Evolutionary conservation across 2,888 invertebrate genomes (phyloP).

Genomic region (Cephus sareptanus): DNA sequence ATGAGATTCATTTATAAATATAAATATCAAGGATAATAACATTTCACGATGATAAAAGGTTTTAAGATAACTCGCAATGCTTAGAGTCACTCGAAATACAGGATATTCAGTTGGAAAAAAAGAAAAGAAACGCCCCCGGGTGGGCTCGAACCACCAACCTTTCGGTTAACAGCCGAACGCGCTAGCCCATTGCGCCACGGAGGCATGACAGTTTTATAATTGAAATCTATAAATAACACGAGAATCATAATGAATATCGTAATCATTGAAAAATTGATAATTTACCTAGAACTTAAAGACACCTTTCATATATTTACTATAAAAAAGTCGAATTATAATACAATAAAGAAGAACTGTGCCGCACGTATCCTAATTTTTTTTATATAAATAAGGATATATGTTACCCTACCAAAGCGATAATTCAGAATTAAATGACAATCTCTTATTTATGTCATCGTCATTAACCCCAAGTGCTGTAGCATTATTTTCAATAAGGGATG

Average conservation of each 20-base stretch:
- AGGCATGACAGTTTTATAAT: conserved; percentile 43
- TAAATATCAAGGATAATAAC: neutral
- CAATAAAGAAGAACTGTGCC: neutral
- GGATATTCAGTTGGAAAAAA: neutral
- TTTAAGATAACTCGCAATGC: neutral
- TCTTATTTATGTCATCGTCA: neutral
- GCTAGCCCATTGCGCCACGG: conserved; percentile 97
- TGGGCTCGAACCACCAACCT: conserved; percentile 99
- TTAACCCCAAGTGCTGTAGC: neutral
- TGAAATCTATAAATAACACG: neutral
- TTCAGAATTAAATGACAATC: neutral
- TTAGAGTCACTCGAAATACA: neutral
- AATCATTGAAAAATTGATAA: neutral
- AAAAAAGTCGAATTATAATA: neutral
- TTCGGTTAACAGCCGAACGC: conserved; percentile 99
- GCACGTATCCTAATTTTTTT: neutral
- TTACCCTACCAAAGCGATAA: neutral
- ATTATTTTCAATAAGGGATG: neutral
- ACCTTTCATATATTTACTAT: neutral
- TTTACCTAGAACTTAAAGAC: neutral
- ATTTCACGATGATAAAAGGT: neutral
- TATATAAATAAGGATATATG: neutral
- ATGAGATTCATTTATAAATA: neutral
- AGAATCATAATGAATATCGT: neutral
- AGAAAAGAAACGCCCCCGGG: conserved; percentile 73